A percentile compares a stretch with the other conserved stretches of the same genome.
Evolutionary conservation across 2,888 invertebrate species (phyloP).

Genomic region (Spialia ferax): DNA sequence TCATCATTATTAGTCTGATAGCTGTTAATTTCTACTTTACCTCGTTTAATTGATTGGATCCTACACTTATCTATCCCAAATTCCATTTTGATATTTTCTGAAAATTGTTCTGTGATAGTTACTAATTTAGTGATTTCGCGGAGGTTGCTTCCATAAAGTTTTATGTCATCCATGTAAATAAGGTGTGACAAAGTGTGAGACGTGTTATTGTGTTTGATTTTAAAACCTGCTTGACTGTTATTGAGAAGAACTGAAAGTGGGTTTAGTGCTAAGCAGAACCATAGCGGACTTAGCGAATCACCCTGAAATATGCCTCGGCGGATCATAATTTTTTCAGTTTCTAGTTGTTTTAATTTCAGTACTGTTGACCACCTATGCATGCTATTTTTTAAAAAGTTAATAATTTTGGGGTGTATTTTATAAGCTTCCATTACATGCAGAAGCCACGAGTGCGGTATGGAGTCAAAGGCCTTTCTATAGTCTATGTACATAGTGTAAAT

Average conservation of each 20-base stretch:
- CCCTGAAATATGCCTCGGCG: constrained; percentile 3
- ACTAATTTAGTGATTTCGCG: neutral
- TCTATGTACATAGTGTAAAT: too few species aligned
- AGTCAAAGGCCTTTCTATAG: neutral
- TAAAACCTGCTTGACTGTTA: neutral
- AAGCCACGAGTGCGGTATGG: neutral
- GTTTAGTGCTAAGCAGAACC: too few species aligned
- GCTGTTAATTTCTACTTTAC: neutral
- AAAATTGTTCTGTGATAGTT: neutral
- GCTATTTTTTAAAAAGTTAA: neutral
- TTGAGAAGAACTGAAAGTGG: neutral
- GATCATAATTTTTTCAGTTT: neutral
- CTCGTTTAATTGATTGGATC: neutral
- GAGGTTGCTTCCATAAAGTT: neutral
- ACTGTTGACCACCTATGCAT: constrained; percentile 1
- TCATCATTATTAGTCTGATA: neutral
- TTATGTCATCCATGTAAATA: neutral
- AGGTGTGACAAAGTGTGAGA: neutral
- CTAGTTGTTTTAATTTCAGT: neutral
- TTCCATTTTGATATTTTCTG: neutral
- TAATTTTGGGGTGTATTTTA: neutral
- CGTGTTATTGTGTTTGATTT: neutral
- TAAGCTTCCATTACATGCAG: neutral
- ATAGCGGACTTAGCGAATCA: neutral
- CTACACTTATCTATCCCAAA: neutral